Evolutionary conservation across 2,888 invertebrate genomes (phyloP).

Genomic region (Folsomia manolachei): DNA sequence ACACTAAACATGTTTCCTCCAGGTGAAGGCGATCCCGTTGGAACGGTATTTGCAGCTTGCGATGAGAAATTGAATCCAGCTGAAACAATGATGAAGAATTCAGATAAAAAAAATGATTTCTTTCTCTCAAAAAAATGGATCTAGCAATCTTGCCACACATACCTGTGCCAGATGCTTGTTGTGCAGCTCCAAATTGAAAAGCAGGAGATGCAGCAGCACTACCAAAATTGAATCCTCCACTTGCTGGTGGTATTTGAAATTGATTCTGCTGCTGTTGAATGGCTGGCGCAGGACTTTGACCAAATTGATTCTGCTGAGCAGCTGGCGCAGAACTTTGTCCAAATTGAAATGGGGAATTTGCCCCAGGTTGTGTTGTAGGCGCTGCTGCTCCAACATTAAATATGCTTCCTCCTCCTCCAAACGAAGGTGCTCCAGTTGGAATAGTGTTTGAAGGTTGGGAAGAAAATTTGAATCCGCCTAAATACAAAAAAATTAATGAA

Average conservation of each 20-base stretch:
- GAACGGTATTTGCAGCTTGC: not conserved
- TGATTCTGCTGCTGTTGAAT: no score
- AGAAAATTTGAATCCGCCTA: no score
- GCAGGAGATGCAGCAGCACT: not conserved
- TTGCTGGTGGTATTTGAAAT: not conserved
- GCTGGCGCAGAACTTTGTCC: no score
- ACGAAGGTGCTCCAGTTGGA: not conserved
- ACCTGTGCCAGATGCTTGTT: not conserved
- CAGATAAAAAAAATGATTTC: no score
- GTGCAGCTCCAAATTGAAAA: slow-evolving; percentile 6
- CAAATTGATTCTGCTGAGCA: no score
- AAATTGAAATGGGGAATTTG: not conserved
- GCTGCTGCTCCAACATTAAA: not conserved
- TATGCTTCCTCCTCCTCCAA: not conserved
- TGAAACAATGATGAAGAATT: not conserved
- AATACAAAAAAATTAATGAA: no score
- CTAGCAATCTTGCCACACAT: no score
- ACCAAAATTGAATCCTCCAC: slow-evolving; percentile 7
- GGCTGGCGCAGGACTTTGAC: not conserved
- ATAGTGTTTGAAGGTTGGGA: no score
- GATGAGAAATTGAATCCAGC: not conserved
- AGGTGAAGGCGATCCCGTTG: slow-evolving; percentile 19
- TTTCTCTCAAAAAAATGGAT: no score
- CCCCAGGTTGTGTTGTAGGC: not conserved
- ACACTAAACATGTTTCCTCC: slow-evolving; percentile 32